phyloP scores from a whole-genome alignment of 2,888 invertebrate genomes.

The Minunthozetes semirufus region DNA sequence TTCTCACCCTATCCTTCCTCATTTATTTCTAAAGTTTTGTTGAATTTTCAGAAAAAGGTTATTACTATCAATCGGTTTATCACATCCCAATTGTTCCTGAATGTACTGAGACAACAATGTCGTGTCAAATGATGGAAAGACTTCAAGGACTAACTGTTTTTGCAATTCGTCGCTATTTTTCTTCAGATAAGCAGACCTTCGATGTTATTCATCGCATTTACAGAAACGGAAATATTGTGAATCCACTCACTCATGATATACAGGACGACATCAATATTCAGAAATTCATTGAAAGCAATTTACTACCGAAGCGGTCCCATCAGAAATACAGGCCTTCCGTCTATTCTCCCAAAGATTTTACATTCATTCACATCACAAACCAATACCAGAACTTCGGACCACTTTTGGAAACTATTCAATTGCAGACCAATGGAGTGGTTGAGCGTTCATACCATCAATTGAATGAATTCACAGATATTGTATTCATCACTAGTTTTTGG shows the following conservation, averaged over 20 bases:
- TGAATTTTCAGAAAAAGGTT: not conserved
- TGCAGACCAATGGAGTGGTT: not conserved
- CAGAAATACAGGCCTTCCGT: conserved; percentile 13
- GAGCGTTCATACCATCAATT: not conserved
- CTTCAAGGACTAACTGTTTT: not conserved
- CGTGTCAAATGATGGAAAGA: not conserved
- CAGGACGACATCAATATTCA: too few relatives aligned
- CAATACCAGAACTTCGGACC: not conserved
- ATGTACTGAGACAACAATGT: not conserved
- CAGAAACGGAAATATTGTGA: not conserved
- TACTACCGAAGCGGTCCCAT: not conserved
- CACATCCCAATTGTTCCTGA: conserved; percentile 12
- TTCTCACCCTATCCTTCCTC: too few relatives aligned
- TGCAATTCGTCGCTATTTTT: not conserved
- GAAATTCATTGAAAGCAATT: not conserved
- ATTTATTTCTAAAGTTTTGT: not conserved
- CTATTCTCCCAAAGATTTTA: not conserved
- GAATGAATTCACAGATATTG: not conserved
- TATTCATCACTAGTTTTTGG: conserved; percentile 7
- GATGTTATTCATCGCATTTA: not conserved
- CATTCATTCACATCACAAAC: not conserved
- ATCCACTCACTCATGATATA: not conserved
- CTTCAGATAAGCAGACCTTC: too few relatives aligned
- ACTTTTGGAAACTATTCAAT: not conserved
- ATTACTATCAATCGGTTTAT: conserved; percentile 16